Conservation (phyloP, 2,797 vertebrate species). For the Malacoraja senta region DNA sequence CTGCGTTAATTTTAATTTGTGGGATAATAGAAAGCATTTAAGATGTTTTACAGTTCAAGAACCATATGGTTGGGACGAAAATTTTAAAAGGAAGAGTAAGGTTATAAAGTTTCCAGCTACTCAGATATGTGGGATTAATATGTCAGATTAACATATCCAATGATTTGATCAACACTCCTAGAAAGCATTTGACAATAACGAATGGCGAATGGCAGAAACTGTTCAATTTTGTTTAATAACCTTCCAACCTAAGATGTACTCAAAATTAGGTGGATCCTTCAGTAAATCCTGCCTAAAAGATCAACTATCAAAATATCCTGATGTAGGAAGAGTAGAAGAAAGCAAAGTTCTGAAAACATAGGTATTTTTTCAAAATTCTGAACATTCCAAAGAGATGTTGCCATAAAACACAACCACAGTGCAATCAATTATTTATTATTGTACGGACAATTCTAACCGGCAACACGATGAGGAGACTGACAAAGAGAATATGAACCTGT, state of each 20-base stretch:
- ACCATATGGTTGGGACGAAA: background rate
- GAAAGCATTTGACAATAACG: background rate
- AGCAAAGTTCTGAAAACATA: constrained; percentile 26
- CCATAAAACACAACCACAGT: background rate
- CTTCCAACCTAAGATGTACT: background rate
- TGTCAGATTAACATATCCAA: background rate
- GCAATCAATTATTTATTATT: background rate
- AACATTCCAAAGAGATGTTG: background rate
- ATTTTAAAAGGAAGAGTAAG: background rate
- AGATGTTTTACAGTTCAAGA: background rate
- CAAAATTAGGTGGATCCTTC: background rate
- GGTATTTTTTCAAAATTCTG: constrained; percentile 20
- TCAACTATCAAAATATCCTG: background rate
- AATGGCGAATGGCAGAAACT: background rate
- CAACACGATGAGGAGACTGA: background rate
- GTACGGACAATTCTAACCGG: background rate
- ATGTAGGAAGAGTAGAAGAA: background rate
- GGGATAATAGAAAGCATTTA: background rate
- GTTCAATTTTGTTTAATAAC: background rate
- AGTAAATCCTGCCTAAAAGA: background rate
- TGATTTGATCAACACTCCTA: background rate
- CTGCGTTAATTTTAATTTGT: background rate
- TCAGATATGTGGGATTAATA: background rate
- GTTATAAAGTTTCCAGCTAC: background rate
- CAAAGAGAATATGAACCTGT: background rate